A percentile compares a stretch with the other conserved stretches of the same genome.
These are phyloP conservation scores for Nyctereutes procyonoides DNA, from an alignment of 2,113 vertebrate genomes.

Conservation along the genomic window DNA sequence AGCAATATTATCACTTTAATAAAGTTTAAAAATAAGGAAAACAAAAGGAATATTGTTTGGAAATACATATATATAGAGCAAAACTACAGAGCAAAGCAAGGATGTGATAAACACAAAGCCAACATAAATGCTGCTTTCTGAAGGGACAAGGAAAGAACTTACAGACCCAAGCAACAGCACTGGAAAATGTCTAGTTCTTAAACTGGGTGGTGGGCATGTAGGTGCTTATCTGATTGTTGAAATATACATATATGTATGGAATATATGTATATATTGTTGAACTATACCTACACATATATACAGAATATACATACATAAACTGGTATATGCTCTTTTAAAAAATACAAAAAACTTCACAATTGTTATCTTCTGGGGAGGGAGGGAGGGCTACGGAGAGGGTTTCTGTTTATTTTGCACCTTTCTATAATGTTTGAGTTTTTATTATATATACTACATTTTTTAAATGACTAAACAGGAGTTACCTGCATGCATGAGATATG, in stretches of 20 bases:
- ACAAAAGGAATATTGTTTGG: neutral
- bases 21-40: slow-evolving; percentile 13
- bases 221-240: neutral
- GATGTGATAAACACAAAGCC: neutral
- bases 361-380: slow-evolving; percentile 5
- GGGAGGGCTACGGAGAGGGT: neutral
- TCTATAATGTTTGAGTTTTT: neutral
- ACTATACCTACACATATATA: neutral
- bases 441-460: neutral
- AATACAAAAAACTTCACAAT: slow-evolving; percentile 19
- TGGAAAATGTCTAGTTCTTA: neutral
- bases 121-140: neutral
- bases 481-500: neutral
- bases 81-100: neutral
- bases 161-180: neutral
- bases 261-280: neutral
- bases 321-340: neutral
- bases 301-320: neutral
- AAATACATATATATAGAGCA: neutral
- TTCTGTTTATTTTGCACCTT: slow-evolving; percentile 2
- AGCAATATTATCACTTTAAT: neutral
- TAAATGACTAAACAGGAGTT: neutral
- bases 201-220: neutral
- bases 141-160: neutral
- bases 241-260: neutral